Conservation (phyloP, 2,797 vertebrate species). For the Diceros bicornis region DNA sequence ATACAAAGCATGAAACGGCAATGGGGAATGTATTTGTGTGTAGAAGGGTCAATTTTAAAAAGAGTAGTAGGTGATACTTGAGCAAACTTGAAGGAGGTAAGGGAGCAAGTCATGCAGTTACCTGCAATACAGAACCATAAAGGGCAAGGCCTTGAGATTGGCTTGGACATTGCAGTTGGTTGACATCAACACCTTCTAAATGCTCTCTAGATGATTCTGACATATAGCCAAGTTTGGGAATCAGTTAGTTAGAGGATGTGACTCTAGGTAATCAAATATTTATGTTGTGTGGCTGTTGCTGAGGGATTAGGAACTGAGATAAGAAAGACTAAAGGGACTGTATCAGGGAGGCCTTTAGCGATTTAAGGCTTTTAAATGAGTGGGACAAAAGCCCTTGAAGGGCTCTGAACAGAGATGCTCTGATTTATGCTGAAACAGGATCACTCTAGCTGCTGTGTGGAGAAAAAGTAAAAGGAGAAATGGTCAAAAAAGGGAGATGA, state of each 20-base stretch:
- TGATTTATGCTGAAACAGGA: not conserved
- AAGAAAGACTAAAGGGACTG: not conserved
- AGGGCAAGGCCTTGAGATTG: not conserved
- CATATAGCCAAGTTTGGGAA: not conserved
- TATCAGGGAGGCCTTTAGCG: not conserved
- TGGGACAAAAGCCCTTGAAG: not conserved
- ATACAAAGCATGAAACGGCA: not conserved
- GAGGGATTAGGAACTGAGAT: not conserved
- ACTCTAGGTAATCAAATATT: not conserved
- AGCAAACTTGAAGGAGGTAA: not conserved
- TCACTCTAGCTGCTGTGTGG: not conserved
- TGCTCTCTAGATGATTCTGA: not conserved
- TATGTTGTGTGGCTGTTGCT: not conserved
- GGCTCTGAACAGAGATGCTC: not conserved
- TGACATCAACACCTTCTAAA: not conserved
- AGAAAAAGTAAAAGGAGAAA: not conserved
- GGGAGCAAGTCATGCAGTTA: not conserved
- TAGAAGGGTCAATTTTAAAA: not conserved
- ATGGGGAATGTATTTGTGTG: not conserved
- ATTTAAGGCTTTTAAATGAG: not conserved
- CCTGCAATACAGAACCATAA: not conserved
- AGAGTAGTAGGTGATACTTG: not conserved
- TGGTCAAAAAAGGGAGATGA: not conserved
- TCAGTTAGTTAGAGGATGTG: not conserved
- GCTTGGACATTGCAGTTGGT: not conserved